These are phyloP conservation scores for Ypsolopha scabrella DNA, from an alignment of 2,888 invertebrate genomes.

Conservation along the genomic window DNA sequence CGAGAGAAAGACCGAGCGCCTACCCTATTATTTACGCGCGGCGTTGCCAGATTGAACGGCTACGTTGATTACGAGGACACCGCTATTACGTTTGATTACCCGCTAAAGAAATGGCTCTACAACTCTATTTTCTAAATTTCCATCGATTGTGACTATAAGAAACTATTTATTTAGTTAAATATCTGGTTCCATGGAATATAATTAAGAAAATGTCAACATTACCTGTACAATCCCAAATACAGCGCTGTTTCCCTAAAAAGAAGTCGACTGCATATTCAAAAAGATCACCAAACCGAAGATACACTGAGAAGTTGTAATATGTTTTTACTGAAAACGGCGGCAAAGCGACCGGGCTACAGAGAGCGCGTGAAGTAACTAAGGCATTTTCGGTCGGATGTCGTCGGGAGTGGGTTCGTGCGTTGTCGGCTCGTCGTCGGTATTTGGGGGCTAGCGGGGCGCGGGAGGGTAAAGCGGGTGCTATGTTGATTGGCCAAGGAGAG, in stretches of 20 bases:
- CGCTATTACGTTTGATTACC: slow-evolving; percentile 67
- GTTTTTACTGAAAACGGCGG: slow-evolving; percentile 34
- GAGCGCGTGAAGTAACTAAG: slow-evolving; percentile 67
- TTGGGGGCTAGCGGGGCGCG: slow-evolving; percentile 49
- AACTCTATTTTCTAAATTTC: background rate
- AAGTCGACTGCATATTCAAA: background rate
- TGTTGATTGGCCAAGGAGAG: slow-evolving; percentile 34
- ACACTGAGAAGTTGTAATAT: slow-evolving; percentile 14
- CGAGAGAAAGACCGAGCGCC: slow-evolving; percentile 67
- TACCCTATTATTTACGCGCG: slow-evolving; percentile 71
- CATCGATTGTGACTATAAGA: background rate
- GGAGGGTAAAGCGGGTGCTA: slow-evolving; percentile 31
- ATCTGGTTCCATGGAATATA: background rate
- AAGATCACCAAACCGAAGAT: background rate
- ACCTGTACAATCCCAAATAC: background rate
- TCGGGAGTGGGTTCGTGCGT: slow-evolving; percentile 65
- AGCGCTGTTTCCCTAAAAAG: background rate
- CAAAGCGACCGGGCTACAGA: slow-evolving; percentile 53
- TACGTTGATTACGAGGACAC: slow-evolving; percentile 71
- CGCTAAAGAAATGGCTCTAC: slow-evolving; percentile 10
- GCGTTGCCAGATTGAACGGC: slow-evolving; percentile 61
- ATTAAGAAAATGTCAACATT: background rate
- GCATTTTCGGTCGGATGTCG: slow-evolving; percentile 67
- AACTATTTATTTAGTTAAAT: background rate
- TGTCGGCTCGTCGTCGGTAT: slow-evolving; percentile 37